A percentile compares a stretch with the other conserved stretches of the same genome.
Conservation (phyloP, 2,888 invertebrate genomes). For the Diarsia rubi region DNA sequence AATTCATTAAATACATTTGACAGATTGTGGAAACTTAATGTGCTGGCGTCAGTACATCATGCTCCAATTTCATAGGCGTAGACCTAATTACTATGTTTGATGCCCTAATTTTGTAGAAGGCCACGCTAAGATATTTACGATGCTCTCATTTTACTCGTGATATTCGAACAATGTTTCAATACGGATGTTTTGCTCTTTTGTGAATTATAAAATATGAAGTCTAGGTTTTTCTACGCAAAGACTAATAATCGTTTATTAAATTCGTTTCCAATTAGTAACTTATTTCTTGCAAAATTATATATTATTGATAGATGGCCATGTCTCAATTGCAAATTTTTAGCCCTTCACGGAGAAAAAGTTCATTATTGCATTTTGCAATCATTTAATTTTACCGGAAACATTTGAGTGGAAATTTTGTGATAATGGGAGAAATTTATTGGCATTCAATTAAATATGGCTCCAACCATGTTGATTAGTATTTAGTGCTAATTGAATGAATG, state of each 20-base stretch:
- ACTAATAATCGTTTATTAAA: neutral
- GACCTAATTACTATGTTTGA: conserved; percentile 36
- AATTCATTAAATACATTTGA: too few species aligned
- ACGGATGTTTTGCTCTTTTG: neutral
- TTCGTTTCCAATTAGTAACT: neutral
- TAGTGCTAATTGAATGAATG: neutral
- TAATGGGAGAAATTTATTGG: neutral
- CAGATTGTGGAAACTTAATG: too few species aligned
- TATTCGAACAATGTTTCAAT: conserved; percentile 4
- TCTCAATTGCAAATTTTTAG: neutral
- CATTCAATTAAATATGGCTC: neutral
- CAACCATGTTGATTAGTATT: conserved; percentile 1
- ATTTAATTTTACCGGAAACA: neutral
- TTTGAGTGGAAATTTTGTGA: conserved; percentile 7
- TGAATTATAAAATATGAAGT: neutral
- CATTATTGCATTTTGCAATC: neutral
- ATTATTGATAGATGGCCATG: neutral
- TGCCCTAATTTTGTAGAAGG: conserved; percentile 39
- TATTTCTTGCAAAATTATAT: neutral
- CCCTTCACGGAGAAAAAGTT: neutral
- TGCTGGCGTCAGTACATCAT: neutral
- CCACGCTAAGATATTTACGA: conserved; percentile 30
- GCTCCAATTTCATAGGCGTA: conserved; percentile 18
- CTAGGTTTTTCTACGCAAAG: neutral
- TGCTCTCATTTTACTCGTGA: conserved; percentile 30